Evolutionary conservation across 2,888 invertebrate genomes (phyloP), one percentile per base, ranked within the genome.

Genomic region (Ichneumoninae sp.): DNA sequence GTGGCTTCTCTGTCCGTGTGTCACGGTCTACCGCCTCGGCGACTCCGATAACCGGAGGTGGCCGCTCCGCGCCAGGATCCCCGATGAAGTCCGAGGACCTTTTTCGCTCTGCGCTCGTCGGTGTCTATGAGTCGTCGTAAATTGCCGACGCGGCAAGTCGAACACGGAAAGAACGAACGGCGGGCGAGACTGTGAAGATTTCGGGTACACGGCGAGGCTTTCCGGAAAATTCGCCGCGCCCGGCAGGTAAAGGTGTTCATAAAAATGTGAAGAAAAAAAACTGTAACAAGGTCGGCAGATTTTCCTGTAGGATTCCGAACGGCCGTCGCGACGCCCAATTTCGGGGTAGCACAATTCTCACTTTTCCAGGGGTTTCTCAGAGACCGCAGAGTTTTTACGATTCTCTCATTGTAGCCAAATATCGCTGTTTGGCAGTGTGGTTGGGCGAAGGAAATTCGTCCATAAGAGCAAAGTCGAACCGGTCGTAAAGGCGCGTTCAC

Each of bases 401-500:
- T 85, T 82, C 82, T 68, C 60, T 80, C 63, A 73, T 76, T 79
- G 66, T 79, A 7, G 6, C 63, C 8, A 63, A 30, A 30, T 4
- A 40, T 76, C 66, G 66, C n/a, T 19, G 16, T 52, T 36, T 30
- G 33, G 50, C 19, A 16, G 30, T 69, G 66, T 13, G 54, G 77
- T 75, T 10, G 70, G 77, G 68, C 40, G 69, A 81, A 87, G 60
- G 65, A 81, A 86, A 89, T 90, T 85, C 85, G 88, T 88, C 89
- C 90, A 90, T 90, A 90, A 90, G 89, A 89, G 87, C 88, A 88
- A 89, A 90, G 88, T 88, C 89, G 83, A 83, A 87, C 75, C 86
- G 90, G 87, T 90, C 90, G 89, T 92, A 92, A 92, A 92, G 87
- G 89, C 88, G 88, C 88, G 89, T 89, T 8, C 63, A 19, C 63